These are phyloP conservation scores for Anas bahamensis DNA, from an alignment of 2,797 vertebrate genomes.

Conservation along the genomic window DNA sequence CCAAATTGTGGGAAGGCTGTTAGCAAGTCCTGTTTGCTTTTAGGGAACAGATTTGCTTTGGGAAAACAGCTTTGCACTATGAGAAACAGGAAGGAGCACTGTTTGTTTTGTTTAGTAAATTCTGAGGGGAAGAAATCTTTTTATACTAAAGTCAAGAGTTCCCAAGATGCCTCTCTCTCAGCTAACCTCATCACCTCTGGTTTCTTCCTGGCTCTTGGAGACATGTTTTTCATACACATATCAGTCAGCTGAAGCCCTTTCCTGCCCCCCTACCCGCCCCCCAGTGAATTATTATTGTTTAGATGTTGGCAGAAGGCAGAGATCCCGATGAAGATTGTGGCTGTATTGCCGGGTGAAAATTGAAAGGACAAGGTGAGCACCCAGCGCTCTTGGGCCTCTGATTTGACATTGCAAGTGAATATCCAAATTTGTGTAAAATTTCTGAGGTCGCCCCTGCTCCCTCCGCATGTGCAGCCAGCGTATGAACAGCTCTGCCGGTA, in stretches of 20 bases:
- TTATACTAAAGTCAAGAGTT: not conserved
- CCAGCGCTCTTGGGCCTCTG: not conserved
- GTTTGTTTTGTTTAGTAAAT: slow-evolving; percentile 4
- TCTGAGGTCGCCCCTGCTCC: not conserved
- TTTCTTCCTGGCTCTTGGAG: not conserved
- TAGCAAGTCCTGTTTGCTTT: not conserved
- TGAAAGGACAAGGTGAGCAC: not conserved
- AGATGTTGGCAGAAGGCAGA: not conserved
- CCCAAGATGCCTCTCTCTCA: not conserved
- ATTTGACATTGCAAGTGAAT: not conserved
- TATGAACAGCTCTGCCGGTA: not conserved
- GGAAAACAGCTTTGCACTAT: not conserved
- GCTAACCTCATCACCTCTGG: not conserved
- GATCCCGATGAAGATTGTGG: not conserved
- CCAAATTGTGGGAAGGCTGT: not conserved
- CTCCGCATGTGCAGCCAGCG: no score
- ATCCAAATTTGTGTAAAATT: not conserved
- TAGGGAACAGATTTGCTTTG: not conserved
- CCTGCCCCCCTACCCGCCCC: not conserved
- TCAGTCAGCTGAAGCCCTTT: not conserved
- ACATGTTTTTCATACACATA: not conserved
- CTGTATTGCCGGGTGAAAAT: not conserved
- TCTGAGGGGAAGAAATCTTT: not conserved
- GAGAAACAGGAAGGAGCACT: slow-evolving; percentile 19
- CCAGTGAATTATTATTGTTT: not conserved